These are phyloP conservation scores for Eudasyphora cyanicolor DNA, from an alignment of 2,888 invertebrate genomes.

Conservation along the genomic window DNA sequence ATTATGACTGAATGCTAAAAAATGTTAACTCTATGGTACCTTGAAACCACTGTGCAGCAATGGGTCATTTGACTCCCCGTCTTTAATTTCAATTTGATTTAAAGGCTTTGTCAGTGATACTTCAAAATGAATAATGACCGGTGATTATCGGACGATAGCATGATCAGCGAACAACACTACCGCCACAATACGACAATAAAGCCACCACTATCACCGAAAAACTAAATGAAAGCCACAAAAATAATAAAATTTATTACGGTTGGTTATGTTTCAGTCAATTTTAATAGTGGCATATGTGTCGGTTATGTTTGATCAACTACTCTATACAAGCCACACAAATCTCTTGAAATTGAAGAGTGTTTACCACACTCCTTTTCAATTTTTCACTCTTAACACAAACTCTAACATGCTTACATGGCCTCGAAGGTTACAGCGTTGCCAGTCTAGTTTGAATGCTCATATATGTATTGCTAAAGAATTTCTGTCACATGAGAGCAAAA, in stretches of 20 bases:
- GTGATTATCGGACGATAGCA: constrained; percentile 77
- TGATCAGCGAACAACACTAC: constrained; percentile 20
- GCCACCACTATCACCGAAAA: neutral
- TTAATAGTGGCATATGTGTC: too few relatives aligned
- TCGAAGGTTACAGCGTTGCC: too few relatives aligned
- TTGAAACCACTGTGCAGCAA: neutral
- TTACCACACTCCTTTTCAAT: too few relatives aligned
- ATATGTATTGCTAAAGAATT: too few relatives aligned
- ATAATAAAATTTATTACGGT: constrained; percentile 66
- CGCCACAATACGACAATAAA: neutral
- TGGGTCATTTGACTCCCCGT: constrained; percentile 24
- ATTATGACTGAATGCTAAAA: neutral
- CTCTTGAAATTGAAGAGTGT: too few relatives aligned
- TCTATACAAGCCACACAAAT: too few relatives aligned
- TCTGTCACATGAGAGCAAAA: too few relatives aligned
- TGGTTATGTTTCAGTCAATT: constrained; percentile 23
- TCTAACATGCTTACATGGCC: too few relatives aligned
- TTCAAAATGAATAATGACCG: constrained; percentile 78
- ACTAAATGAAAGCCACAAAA: constrained; percentile 64
- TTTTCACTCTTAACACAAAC: too few relatives aligned
- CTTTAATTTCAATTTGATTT: constrained; percentile 57
- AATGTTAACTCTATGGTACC: neutral
- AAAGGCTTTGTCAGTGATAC: constrained; percentile 58
- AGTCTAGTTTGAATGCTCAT: too few relatives aligned
- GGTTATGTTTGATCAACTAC: too few relatives aligned